These are phyloP conservation scores for Tetrao urogallus DNA, from an alignment of 2,113 vertebrate species.

Conservation along the genomic window DNA sequence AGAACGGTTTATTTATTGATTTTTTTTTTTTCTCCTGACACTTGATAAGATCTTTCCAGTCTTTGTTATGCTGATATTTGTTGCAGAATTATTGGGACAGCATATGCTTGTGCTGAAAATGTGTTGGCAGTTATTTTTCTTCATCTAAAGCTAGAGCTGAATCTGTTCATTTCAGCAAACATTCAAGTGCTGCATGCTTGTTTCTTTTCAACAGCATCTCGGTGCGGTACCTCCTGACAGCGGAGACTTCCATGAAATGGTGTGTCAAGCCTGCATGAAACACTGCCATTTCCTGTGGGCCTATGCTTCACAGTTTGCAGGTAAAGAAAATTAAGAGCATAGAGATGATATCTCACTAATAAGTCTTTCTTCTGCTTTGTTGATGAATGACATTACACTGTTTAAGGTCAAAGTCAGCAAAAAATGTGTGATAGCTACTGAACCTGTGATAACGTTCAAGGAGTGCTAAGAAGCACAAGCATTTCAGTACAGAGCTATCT, in stretches of 20 bases:
- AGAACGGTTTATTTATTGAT: background rate
- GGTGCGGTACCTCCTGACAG: conserved; percentile 83
- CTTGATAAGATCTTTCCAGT: background rate
- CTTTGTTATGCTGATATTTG: background rate
- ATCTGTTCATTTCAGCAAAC: background rate
- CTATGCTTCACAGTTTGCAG: conserved; percentile 85
- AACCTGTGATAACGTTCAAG: background rate
- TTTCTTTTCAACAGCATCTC: conserved; percentile 84
- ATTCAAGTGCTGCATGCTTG: background rate
- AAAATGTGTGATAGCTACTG: accelerated
- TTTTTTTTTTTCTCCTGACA: background rate
- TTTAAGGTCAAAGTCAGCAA: background rate
- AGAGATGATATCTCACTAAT: background rate
- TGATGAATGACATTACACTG: background rate
- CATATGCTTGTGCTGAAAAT: background rate
- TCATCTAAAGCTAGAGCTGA: background rate
- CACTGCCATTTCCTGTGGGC: conserved; percentile 90
- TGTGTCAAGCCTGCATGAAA: conserved; percentile 92
- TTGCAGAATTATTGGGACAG: background rate
- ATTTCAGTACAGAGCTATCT: background rate
- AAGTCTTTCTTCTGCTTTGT: background rate
- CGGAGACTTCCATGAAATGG: conserved; percentile 94
- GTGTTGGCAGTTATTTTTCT: background rate
- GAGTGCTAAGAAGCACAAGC: background rate
- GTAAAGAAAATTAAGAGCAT: conserved; percentile 66